phyloP scores from a whole-genome alignment of 2,113 vertebrate species.

The Tiliqua scincoides region DNA sequence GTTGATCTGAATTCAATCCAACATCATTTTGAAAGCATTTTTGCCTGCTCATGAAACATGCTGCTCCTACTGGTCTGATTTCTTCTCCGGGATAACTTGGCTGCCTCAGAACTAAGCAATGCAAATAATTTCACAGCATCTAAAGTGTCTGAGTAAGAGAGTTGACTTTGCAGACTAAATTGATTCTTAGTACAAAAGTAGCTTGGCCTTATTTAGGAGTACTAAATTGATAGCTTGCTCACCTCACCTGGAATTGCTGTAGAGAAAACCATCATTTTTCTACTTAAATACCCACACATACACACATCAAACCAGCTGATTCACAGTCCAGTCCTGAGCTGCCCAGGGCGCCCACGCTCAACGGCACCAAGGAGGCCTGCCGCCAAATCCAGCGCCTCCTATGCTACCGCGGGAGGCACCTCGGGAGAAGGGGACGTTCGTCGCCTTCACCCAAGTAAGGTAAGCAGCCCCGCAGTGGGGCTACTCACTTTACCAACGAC shows the following conservation, averaged over 20 bases:
- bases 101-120: neutral
- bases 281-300: neutral
- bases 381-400: too few species aligned
- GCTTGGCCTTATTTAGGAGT: neutral
- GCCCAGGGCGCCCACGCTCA: too few species aligned
- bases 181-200: neutral
- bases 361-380: too few species aligned
- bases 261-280: neutral
- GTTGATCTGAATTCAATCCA: neutral
- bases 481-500: too few species aligned
- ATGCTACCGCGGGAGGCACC: too few species aligned
- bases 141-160: neutral
- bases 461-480: too few species aligned
- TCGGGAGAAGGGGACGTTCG: too few species aligned
- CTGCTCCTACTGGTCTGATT: slow-evolving; percentile 9
- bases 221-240: neutral
- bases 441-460: too few species aligned
- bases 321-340: too few species aligned
- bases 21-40: neutral
- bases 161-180: neutral
- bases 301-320: neutral
- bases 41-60: neutral
- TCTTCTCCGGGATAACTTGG: neutral
- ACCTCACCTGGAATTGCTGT: too few species aligned
- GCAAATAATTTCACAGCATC: neutral